Conservation (phyloP, 2,113 vertebrate species). For the Marmota monax region DNA sequence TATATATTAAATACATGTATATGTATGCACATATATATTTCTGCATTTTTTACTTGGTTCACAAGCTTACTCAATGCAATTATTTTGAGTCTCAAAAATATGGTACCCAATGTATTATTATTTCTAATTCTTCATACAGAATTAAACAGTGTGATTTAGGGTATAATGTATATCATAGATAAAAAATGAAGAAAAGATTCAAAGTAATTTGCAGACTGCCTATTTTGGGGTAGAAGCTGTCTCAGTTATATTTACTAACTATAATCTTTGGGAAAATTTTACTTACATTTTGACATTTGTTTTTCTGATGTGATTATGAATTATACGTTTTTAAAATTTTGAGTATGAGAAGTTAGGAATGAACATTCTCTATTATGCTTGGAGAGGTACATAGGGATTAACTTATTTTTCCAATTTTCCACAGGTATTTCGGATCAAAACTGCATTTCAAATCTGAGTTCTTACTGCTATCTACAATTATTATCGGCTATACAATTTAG, state of each 20-base stretch:
- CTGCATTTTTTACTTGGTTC: too few species aligned
- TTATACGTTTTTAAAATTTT: not conserved
- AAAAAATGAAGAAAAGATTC: not conserved
- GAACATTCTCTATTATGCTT: not conserved
- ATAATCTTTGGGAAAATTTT: not conserved
- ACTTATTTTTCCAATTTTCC: not conserved
- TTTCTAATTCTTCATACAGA: not conserved
- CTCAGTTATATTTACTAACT: not conserved
- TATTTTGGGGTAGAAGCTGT: not conserved
- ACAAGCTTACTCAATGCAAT: not conserved
- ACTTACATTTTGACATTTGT: not conserved
- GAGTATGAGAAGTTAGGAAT: not conserved
- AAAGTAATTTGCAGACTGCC: not conserved
- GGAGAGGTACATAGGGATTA: not conserved
- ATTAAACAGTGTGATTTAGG: not conserved
- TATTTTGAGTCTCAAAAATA: not conserved
- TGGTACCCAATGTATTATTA: not conserved
- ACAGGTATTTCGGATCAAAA: not conserved
- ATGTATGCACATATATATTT: too few species aligned
- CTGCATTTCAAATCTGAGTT: not conserved
- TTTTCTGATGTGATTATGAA: not conserved
- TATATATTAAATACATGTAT: too few species aligned
- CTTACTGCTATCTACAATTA: not conserved
- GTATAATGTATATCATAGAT: not conserved
- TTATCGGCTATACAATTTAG: not conserved